Evolutionary conservation across 1,140 invertebrate species (phyloP).

Genomic region (Pseudoatta argentina): DNA sequence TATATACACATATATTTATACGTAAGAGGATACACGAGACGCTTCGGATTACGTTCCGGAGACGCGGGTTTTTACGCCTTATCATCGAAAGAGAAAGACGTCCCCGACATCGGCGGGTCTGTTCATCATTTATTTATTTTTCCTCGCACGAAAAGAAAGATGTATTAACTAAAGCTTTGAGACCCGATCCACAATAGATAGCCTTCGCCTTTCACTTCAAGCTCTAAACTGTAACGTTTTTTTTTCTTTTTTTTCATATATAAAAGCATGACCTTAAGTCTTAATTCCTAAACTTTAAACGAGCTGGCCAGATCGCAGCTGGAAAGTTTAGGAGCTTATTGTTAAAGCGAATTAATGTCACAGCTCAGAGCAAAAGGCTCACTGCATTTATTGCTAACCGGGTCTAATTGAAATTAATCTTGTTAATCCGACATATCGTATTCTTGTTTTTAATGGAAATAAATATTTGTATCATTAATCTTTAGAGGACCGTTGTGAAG

Average conservation of each 20-base stretch:
- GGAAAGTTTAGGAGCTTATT: no score
- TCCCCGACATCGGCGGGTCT: background rate
- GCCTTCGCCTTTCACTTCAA: no score
- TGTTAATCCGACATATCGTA: background rate
- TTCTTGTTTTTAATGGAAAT: background rate
- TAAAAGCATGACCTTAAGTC: no score
- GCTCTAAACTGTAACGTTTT: no score
- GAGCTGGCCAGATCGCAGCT: no score
- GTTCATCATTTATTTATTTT: slow-evolving; percentile 10
- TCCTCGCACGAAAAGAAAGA: background rate
- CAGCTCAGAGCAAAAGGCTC: no score
- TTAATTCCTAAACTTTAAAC: no score
- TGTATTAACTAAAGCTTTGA: background rate
- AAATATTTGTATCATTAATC: background rate
- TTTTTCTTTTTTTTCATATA: no score
- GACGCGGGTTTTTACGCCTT: background rate
- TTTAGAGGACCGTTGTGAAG: background rate
- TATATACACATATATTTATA: slow-evolving; percentile 36
- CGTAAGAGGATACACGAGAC: slow-evolving; percentile 50
- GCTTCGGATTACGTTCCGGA: background rate
- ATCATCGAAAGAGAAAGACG: background rate
- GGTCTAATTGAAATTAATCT: no score
- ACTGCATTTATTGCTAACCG: no score
- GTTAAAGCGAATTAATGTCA: no score
- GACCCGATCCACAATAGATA: no score